A percentile compares a stretch with the other conserved stretches of the same genome.
These are phyloP conservation scores for Ooceraea biroi DNA, from an alignment of 1,140 invertebrate species.

Conservation along the genomic window DNA sequence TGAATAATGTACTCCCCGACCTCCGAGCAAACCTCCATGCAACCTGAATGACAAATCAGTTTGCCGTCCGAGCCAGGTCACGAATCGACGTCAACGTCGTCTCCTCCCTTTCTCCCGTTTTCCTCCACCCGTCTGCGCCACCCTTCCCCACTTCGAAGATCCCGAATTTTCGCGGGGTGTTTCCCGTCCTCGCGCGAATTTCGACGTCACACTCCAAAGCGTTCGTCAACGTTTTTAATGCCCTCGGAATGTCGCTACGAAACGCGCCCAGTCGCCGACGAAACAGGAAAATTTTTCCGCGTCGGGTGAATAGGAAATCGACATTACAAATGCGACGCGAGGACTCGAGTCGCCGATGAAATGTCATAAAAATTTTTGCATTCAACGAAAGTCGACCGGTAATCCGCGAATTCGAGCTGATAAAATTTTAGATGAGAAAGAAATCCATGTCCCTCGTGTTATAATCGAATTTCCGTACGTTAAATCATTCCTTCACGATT, in stretches of 20 bases:
- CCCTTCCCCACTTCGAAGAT: constrained; percentile 13
- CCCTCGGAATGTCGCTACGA: neutral
- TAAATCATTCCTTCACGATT: constrained; percentile 4
- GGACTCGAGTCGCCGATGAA: neutral
- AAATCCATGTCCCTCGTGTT: neutral
- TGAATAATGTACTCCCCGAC: constrained; percentile 84
- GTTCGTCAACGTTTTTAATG: constrained; percentile 35
- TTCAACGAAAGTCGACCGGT: neutral
- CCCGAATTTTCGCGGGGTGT: constrained; percentile 31
- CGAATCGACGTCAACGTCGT: constrained; percentile 78
- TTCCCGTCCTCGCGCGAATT: constrained; percentile 29
- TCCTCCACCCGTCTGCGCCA: no score
- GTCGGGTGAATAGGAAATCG: constrained; percentile 19
- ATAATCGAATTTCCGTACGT: neutral
- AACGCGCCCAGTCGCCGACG: neutral
- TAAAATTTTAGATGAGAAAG: neutral
- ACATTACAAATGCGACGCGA: constrained; percentile 17
- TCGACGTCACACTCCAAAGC: neutral
- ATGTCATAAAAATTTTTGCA: constrained; percentile 13
- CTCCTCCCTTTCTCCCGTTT: neutral
- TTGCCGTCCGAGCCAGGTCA: constrained; percentile 80
- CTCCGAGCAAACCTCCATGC: constrained; percentile 79
- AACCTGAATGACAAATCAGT: constrained; percentile 85
- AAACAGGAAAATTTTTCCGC: constrained; percentile 21
- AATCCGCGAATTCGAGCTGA: neutral